Evolutionary conservation across 2,113 vertebrate species (phyloP).

Genomic region (Xiphophorus couchianus): DNA sequence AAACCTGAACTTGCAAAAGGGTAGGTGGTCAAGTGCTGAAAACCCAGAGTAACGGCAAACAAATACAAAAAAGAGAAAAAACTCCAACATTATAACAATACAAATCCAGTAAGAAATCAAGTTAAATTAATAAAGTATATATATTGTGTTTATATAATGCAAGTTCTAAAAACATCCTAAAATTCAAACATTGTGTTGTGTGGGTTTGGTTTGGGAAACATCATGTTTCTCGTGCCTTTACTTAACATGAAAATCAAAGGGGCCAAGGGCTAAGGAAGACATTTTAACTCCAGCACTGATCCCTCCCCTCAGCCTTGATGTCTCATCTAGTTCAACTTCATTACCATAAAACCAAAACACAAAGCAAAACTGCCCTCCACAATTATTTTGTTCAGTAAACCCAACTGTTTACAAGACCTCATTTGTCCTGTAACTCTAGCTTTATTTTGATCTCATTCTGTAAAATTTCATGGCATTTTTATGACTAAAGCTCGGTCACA

Average conservation of each 20-base stretch:
- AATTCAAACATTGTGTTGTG: neutral
- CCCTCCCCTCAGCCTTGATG: no score
- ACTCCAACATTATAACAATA: neutral
- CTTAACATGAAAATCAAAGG: neutral
- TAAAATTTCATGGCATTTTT: neutral
- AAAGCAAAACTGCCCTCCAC: neutral
- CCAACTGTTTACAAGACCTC: neutral
- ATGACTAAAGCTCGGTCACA: neutral
- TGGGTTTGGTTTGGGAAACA: neutral
- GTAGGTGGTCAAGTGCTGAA: no score
- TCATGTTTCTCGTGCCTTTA: no score
- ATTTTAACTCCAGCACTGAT: no score
- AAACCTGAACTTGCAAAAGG: no score
- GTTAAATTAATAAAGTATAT: neutral
- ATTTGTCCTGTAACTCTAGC: neutral
- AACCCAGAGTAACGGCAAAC: no score
- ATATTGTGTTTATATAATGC: neutral
- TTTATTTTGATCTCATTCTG: neutral
- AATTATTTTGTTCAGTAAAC: neutral
- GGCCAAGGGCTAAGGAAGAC: no score
- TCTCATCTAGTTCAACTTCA: neutral
- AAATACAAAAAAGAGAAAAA: no score
- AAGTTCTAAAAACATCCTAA: neutral
- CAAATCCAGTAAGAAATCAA: neutral
- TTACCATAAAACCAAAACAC: neutral